phyloP scores from a whole-genome alignment of 1,140 invertebrate genomes.

The Rhyacophila brunnea region DNA sequence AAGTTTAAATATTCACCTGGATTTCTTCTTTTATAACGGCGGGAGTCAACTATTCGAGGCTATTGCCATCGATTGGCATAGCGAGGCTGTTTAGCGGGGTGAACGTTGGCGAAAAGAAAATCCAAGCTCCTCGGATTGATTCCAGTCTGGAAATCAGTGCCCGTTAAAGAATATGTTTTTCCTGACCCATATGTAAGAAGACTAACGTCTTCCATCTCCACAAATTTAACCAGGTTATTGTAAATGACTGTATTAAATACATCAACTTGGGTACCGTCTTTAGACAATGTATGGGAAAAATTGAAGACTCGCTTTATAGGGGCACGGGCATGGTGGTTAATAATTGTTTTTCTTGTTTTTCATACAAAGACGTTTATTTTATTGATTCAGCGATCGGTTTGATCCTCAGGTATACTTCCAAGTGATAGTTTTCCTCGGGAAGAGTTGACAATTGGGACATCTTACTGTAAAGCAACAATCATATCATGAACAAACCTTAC shows the following conservation, averaged over 20 bases:
- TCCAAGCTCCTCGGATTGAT: conserved; percentile 74
- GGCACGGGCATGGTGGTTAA: background rate
- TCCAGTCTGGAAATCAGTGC: conserved; percentile 66
- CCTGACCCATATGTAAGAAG: conserved; percentile 81
- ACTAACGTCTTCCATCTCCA: conserved; percentile 54
- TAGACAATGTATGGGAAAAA: conserved; percentile 27
- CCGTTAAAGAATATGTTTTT: conserved; percentile 82
- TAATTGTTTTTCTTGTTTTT: background rate
- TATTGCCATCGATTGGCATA: conserved; percentile 45
- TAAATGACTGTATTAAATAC: conserved; percentile 22
- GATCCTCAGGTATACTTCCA: background rate
- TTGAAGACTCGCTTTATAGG: conserved; percentile 4
- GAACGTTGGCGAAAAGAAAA: conserved; percentile 63
- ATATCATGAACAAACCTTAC: too few relatives aligned
- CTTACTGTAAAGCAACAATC: too few relatives aligned
- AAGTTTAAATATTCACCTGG: too few relatives aligned
- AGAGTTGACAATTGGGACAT: too few relatives aligned
- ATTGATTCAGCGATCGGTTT: too few relatives aligned
- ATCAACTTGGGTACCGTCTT: background rate
- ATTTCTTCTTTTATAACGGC: background rate
- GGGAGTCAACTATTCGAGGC: conserved; percentile 45
- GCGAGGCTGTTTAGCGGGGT: conserved; percentile 37
- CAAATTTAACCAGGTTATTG: conserved; percentile 18
- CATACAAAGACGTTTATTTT: background rate
- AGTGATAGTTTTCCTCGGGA: conserved; percentile 2